These are phyloP conservation scores for Leptopilina myrica DNA, from an alignment of 2,888 invertebrate genomes.

Conservation along the genomic window DNA sequence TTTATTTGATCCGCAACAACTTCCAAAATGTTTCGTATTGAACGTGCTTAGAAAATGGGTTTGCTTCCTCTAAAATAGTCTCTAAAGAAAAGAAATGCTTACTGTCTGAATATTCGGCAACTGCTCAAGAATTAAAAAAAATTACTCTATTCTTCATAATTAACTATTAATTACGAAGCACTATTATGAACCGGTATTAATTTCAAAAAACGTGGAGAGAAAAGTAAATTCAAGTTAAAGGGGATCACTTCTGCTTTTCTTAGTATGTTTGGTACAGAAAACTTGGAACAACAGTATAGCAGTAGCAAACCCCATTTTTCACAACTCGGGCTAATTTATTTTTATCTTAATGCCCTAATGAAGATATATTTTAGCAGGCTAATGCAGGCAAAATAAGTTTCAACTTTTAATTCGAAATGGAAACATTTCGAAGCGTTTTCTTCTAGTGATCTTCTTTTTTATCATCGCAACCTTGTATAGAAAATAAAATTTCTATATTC, in stretches of 20 bases:
- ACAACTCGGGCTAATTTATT: conserved; percentile 27
- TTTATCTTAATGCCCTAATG: conserved; percentile 15
- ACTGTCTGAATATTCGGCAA: too few species aligned
- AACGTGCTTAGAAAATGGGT: too few species aligned
- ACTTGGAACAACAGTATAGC: not conserved
- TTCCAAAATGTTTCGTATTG: too few species aligned
- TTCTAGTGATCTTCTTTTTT: not conserved
- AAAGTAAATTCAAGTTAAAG: conserved; percentile 20
- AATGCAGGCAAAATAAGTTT: not conserved
- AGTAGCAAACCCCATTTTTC: conserved; percentile 6
- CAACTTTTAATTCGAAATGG: not conserved
- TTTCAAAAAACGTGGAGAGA: not conserved
- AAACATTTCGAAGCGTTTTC: not conserved
- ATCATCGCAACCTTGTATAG: not conserved
- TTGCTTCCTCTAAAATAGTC: too few species aligned
- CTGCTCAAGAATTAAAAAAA: too few species aligned
- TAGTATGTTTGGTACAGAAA: conserved; percentile 16
- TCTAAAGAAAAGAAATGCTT: too few species aligned
- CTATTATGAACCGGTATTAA: not conserved
- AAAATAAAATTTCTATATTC: too few species aligned
- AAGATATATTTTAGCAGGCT: conserved; percentile 18
- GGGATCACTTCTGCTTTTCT: conserved; percentile 23
- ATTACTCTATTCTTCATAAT: not conserved
- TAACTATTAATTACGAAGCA: not conserved
- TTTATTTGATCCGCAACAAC: too few species aligned